Evolutionary conservation across 2,888 invertebrate genomes (phyloP), one percentile per base, ranked within the genome.

Genomic region (Arctia plantaginis): DNA sequence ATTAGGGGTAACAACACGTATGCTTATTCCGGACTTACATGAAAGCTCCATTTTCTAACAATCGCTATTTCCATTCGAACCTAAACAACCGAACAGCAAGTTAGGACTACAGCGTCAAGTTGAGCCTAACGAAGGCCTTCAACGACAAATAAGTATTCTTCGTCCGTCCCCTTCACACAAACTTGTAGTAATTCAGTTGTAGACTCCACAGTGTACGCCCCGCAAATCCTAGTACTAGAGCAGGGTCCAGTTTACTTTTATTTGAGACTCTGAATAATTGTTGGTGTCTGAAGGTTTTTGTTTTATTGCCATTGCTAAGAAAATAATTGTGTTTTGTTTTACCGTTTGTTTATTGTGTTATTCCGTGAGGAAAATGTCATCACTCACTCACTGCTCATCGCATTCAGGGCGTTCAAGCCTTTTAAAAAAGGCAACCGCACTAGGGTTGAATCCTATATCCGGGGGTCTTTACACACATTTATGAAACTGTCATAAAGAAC

Each of bases 71-170:
- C 47, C 23, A 20, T 68, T n/a, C 33, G 30, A 51, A 47, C 33
- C 30, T 33, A 68, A 51, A 68, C 68, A 51, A 68, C 47, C 33
- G 65, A 23, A 39, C 67, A 74, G 76, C 75, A 74, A 82, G 78
- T 74, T 67, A 55, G 73, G 55, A 73, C 71, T 71, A 55, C 66
- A 72, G 80, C 69, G 73, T 64, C 30, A 75, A 84, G 78, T 84
- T 74, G n/a, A 27, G 71, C 69, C 74, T 82, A 82, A 82, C 82
- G 84, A 82, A 84, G 76, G 65, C 76, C 66, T 82, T 82, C 75
- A 74, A 33, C 67, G 72, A 80, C 78, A 74, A 80, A 78, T 78
- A 78, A 80, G 78, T 82, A 82, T 84, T 82, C 78, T 82, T 82
- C 73, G 74, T 35, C 35, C 74, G 73, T 82, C 69, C 76, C 67